phyloP scores from a whole-genome alignment of 2,113 vertebrate species.

The Piaya cayana region DNA sequence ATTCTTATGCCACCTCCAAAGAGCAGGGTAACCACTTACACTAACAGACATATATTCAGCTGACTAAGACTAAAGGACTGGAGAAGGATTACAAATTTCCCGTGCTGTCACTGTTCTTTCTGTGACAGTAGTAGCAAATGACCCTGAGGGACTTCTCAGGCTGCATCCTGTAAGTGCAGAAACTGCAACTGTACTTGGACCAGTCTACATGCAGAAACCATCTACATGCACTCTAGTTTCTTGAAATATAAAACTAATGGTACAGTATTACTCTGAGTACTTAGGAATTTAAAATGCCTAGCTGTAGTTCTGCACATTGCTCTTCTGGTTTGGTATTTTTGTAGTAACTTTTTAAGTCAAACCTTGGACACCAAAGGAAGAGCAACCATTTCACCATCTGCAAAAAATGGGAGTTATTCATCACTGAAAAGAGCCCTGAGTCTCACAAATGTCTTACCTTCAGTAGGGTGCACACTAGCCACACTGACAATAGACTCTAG shows the following conservation, averaged over 20 bases:
- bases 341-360: background rate
- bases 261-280: background rate
- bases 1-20: background rate
- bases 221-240: background rate
- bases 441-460: background rate
- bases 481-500: background rate
- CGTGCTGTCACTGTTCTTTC: background rate
- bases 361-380: background rate
- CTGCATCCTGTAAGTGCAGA: background rate
- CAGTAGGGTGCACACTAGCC: background rate
- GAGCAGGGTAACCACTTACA: background rate
- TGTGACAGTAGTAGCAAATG: background rate
- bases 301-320: background rate
- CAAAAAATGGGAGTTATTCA: background rate
- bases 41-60: accelerated
- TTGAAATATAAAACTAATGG: background rate
- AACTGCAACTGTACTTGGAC: background rate
- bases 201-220: background rate
- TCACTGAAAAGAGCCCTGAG: background rate
- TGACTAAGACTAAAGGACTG: background rate
- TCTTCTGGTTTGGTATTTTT: background rate
- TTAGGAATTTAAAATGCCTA: background rate
- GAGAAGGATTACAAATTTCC: background rate
- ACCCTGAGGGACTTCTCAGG: background rate
- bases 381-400: background rate